phyloP scores from a whole-genome alignment of 2,888 invertebrate genomes.

The Nyleta sp. region DNA sequence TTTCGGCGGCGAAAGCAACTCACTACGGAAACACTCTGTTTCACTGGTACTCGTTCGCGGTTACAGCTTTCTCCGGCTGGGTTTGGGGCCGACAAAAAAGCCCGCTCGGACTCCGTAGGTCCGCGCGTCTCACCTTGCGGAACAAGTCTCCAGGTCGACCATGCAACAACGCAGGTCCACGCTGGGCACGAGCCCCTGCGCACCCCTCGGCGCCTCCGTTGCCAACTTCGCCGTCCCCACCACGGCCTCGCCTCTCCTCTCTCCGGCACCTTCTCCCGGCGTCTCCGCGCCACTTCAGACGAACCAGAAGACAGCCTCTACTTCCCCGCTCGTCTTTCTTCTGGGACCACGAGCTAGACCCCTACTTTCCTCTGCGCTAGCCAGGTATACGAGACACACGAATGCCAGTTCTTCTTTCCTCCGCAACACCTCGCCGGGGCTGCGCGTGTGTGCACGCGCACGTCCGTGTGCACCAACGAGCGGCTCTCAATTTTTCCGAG shows the following conservation, averaged over 20 bases:
- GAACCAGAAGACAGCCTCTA: slow-evolving; percentile 62
- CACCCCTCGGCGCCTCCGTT: slow-evolving; percentile 64
- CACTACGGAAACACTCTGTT: slow-evolving; percentile 27
- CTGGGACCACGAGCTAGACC: slow-evolving; percentile 62
- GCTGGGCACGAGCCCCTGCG: slow-evolving; percentile 73
- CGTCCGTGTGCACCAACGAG: neutral
- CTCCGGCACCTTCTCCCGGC: slow-evolving; percentile 55
- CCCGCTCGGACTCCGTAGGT: slow-evolving; percentile 64
- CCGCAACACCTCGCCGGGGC: slow-evolving; percentile 33
- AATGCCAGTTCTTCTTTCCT: slow-evolving; percentile 57
- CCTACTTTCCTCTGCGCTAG: slow-evolving; percentile 59
- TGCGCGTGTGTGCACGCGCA: neutral
- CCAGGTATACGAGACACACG: slow-evolving; percentile 61
- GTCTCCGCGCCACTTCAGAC: slow-evolving; percentile 61
- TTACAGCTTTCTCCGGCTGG: slow-evolving; percentile 38
- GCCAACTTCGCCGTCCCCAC: slow-evolving; percentile 37
- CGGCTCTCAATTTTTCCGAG: slow-evolving; percentile 51
- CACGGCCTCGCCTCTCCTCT: slow-evolving; percentile 54
- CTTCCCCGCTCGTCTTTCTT: slow-evolving; percentile 57
- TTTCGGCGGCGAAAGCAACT: slow-evolving; percentile 35
- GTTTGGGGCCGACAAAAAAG: slow-evolving; percentile 48
- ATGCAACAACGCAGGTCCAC: slow-evolving; percentile 79
- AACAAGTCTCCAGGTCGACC: slow-evolving; percentile 81
- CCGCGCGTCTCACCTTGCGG: slow-evolving; percentile 82
- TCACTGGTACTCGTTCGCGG: slow-evolving; percentile 27